These are phyloP conservation scores for Drosophila jambulina DNA, from an alignment of 1,140 invertebrate species.

Conservation along the genomic window DNA sequence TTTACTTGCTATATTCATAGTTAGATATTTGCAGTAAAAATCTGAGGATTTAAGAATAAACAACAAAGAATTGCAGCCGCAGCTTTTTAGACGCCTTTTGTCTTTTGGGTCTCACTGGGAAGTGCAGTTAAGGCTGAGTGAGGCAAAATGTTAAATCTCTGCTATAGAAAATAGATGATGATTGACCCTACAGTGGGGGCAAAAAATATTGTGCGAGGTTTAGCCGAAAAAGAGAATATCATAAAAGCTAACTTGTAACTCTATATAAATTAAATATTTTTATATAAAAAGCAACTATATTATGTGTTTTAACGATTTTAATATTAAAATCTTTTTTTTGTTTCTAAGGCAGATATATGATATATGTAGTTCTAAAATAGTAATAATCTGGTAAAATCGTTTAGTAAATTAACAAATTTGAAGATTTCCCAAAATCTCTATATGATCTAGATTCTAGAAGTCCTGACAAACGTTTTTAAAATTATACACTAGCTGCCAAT, in stretches of 20 bases:
- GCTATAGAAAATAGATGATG: slow-evolving; percentile 24
- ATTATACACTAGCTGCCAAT: too few relatives aligned
- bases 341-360: too few relatives aligned
- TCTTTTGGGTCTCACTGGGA: slow-evolving; percentile 33
- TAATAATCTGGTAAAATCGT: too few relatives aligned
- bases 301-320: neutral
- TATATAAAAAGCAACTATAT: neutral
- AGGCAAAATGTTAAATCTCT: slow-evolving; percentile 23
- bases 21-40: neutral
- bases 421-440: too few relatives aligned
- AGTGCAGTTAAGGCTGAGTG: slow-evolving; percentile 52
- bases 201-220: slow-evolving; percentile 21
- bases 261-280: too few relatives aligned
- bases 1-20: slow-evolving; percentile 63
- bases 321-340: too few relatives aligned
- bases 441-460: too few relatives aligned
- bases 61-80: slow-evolving; percentile 4
- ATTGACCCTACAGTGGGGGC: slow-evolving; percentile 42
- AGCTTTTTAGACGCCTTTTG: slow-evolving; percentile 34
- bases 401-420: too few relatives aligned
- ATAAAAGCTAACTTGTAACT: too few relatives aligned
- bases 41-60: neutral
- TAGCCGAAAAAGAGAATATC: too few relatives aligned
- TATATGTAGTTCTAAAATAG: too few relatives aligned
- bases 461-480: too few relatives aligned